These are phyloP conservation scores for Cistogaster globosa DNA, from an alignment of 2,888 invertebrate species.

Conservation along the genomic window DNA sequence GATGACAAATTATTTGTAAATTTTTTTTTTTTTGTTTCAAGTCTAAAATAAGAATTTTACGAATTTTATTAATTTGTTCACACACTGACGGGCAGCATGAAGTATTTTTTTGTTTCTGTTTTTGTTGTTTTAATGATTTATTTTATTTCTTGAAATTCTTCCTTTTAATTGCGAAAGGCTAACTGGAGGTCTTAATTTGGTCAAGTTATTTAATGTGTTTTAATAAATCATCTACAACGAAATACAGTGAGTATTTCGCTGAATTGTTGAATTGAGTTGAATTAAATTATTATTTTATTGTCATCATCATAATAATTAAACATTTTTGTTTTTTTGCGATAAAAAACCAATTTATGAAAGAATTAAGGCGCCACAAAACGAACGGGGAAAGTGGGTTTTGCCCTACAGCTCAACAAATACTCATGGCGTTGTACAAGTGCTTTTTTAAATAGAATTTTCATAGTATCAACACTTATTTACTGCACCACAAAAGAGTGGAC, in stretches of 20 bases:
- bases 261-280: conserved; percentile 9
- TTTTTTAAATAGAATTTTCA: conserved; percentile 1
- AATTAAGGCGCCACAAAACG: conserved; percentile 25
- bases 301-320: conserved; percentile 43
- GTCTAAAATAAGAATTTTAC: no score
- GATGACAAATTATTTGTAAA: no score
- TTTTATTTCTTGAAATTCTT: no score
- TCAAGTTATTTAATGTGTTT: conserved; percentile 35
- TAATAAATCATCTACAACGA: conserved; percentile 40
- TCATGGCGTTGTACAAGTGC: background rate
- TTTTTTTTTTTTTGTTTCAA: no score
- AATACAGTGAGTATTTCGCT: background rate
- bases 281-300: conserved; percentile 52
- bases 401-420: conserved; percentile 1
- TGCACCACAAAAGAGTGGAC: background rate
- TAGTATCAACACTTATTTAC: background rate
- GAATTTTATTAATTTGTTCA: no score
- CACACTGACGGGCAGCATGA: no score
- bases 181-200: conserved; percentile 42
- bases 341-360: conserved; percentile 22
- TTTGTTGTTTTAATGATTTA: no score
- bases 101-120: no score
- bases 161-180: conserved; percentile 40
- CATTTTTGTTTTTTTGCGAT: conserved; percentile 15
- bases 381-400: background rate